Conservation (phyloP, 1,140 invertebrate genomes). For the Pomacea maculata region DNA sequence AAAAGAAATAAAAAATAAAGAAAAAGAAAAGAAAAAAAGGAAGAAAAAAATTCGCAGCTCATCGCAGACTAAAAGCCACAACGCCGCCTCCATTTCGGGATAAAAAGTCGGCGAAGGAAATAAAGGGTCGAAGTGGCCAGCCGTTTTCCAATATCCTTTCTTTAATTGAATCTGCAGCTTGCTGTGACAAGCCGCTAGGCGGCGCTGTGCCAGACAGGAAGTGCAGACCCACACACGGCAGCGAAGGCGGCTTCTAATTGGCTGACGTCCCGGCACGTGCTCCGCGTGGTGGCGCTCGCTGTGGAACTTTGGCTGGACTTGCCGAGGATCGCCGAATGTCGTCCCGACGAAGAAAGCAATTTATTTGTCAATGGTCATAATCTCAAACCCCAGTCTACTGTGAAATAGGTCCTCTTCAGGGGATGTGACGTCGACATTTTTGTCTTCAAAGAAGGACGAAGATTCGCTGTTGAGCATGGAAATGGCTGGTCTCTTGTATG, state of each 20-base stretch:
- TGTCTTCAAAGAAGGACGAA: no score
- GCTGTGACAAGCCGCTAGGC: constrained; percentile 24
- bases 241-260: constrained; percentile 24
- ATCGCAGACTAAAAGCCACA: no score
- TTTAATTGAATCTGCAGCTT: constrained; percentile 26
- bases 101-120: constrained; percentile 9
- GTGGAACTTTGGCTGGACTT: no score
- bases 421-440: no score
- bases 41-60: no score
- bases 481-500: no score
- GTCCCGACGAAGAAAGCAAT: constrained; percentile 7
- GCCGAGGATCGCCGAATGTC: constrained; percentile 9
- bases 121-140: constrained; percentile 11
- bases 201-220: constrained; percentile 22
- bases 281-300: background rate
- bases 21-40: no score
- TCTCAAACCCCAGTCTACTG: no score
- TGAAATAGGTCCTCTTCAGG: no score
- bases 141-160: constrained; percentile 27
- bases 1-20: no score
- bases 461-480: no score
- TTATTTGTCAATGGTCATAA: constrained; percentile 18
- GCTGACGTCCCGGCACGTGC: constrained; percentile 21
- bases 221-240: constrained; percentile 24
- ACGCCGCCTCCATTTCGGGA: no score